A percentile compares a stretch with the other conserved stretches of the same genome.
Conservation (phyloP, 2,113 vertebrate genomes). For the Lagenorhynchus albirostris region DNA sequence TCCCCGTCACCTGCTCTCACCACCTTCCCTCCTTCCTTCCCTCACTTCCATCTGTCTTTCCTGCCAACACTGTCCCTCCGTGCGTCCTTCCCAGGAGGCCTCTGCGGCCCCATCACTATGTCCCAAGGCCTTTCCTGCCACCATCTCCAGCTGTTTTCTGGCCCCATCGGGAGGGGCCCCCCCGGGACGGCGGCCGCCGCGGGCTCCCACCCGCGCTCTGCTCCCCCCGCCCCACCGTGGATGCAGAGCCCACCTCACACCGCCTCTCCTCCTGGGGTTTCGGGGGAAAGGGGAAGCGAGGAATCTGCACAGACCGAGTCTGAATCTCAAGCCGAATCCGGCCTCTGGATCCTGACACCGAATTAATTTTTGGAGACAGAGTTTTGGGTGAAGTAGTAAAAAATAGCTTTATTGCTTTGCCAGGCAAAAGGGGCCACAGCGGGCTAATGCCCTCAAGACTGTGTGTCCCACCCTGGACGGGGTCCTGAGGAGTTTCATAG, state of each 20-base stretch:
- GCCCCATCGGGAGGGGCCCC: not conserved
- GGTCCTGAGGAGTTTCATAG: too few relatives aligned
- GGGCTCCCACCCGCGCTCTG: rapidly evolving
- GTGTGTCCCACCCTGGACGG: too few relatives aligned
- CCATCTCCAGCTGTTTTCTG: not conserved
- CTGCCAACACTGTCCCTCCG: not conserved
- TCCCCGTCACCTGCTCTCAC: not conserved
- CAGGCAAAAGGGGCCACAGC: too few relatives aligned
- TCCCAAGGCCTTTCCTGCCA: not conserved
- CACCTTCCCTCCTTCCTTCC: not conserved
- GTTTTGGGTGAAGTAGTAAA: too few relatives aligned
- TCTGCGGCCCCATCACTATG: not conserved
- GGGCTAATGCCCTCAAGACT: too few relatives aligned
- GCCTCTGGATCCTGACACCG: too few relatives aligned
- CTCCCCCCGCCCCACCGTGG: rapidly evolving
- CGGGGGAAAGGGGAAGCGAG: not conserved
- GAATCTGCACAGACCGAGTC: not conserved
- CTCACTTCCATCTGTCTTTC: not conserved
- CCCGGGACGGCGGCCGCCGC: rapidly evolving
- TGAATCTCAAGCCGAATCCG: too few relatives aligned
- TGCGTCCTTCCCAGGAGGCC: not conserved
- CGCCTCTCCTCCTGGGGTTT: not conserved
- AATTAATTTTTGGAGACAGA: too few relatives aligned
- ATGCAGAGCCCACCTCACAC: not conserved
- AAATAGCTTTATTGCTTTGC: too few relatives aligned